Conservation (phyloP, 2,113 vertebrate species). For the Rousettus leschenaultii region DNA sequence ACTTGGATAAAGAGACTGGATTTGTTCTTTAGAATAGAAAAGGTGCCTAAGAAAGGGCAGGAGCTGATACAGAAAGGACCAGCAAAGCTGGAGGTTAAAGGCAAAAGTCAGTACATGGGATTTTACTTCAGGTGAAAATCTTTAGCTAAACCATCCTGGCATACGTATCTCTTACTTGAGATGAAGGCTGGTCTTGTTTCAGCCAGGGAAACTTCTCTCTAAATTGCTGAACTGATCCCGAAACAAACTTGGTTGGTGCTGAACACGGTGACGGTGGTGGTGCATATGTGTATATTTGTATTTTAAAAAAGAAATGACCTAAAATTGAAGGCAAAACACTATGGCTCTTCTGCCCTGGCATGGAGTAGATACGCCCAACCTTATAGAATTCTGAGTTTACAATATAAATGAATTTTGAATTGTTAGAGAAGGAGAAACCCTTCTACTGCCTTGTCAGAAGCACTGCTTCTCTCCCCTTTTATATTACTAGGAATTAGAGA, state of each 20-base stretch:
- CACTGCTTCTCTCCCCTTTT: neutral
- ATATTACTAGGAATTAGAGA: neutral
- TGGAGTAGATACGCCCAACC: neutral
- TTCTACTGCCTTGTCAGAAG: neutral
- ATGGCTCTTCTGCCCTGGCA: neutral
- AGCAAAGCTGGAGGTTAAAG: neutral
- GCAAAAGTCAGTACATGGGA: neutral
- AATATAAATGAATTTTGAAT: neutral
- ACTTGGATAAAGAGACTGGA: neutral
- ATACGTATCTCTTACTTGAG: neutral
- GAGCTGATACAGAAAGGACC: neutral
- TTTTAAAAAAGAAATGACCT: neutral
- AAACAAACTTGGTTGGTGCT: neutral
- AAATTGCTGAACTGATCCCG: neutral
- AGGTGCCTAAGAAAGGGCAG: neutral
- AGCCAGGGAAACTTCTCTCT: neutral
- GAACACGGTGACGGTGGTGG: neutral
- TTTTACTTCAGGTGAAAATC: neutral
- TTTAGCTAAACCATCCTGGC: neutral
- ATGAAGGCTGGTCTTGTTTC: neutral
- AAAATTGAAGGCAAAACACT: neutral
- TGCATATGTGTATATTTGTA: neutral
- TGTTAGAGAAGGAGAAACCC: neutral
- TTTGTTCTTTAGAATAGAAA: neutral
- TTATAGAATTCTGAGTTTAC: neutral